phyloP scores from a whole-genome alignment of 1,140 invertebrate species.

The Trichonephila clavata region DNA sequence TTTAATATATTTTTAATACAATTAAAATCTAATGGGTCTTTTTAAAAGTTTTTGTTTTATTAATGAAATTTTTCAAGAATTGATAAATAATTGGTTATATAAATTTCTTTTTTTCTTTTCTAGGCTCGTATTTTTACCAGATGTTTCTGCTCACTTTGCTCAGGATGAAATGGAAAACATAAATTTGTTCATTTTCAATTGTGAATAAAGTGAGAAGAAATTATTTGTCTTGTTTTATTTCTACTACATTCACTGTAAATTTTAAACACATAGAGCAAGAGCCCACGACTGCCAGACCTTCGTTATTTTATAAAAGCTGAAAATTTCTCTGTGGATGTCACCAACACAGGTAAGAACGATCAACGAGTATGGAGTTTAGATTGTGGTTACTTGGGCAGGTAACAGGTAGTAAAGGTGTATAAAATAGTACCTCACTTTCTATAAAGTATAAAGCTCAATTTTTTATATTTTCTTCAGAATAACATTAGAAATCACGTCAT shows the following conservation, averaged over 20 bases:
- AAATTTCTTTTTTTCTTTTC: slow-evolving; percentile 7
- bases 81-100: neutral
- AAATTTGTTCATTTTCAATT: slow-evolving; percentile 4
- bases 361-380: too few species aligned
- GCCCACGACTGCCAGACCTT: too few species aligned
- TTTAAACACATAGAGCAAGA: too few species aligned
- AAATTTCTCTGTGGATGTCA: too few species aligned
- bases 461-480: too few species aligned
- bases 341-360: too few species aligned
- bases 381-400: too few species aligned
- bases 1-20: neutral
- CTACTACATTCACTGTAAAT: neutral
- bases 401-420: too few species aligned
- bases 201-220: slow-evolving; percentile 54
- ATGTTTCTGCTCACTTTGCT: slow-evolving; percentile 9
- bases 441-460: too few species aligned
- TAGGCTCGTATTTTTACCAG: neutral
- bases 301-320: too few species aligned
- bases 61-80: neutral
- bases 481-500: too few species aligned
- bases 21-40: neutral
- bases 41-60: neutral
- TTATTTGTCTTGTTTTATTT: neutral
- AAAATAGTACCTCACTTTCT: too few species aligned
- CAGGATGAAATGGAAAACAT: neutral